These are phyloP conservation scores for Acleris literana DNA, from an alignment of 2,888 invertebrate species.

Conservation along the genomic window DNA sequence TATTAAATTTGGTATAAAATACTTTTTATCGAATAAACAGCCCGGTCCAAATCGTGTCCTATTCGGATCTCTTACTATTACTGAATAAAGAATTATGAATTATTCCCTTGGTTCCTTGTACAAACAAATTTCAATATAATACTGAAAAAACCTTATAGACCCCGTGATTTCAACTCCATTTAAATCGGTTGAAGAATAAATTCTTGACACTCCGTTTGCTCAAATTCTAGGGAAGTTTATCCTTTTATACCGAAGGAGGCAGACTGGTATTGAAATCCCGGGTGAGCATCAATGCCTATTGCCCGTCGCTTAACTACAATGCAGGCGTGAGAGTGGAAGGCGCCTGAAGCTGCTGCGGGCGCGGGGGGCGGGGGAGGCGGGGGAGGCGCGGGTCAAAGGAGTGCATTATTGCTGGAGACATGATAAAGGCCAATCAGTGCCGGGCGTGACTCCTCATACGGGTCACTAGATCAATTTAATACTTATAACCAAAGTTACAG, in stretches of 20 bases:
- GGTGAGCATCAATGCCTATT: conserved; percentile 80
- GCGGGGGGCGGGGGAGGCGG: conserved; percentile 32
- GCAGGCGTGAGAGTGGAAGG: conserved; percentile 19
- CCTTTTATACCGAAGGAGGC: conserved; percentile 73
- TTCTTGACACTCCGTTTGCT: conserved; percentile 53
- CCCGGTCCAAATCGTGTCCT: too few species aligned
- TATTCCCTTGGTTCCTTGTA: too few species aligned
- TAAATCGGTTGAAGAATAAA: conserved; percentile 11
- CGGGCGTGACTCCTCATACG: conserved; percentile 31
- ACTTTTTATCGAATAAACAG: too few species aligned
- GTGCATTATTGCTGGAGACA: conserved; percentile 61
- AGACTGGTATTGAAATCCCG: conserved; percentile 77
- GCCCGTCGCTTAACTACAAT: conserved; percentile 77
- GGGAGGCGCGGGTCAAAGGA: conserved; percentile 58
- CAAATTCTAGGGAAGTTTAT: conserved; percentile 65
- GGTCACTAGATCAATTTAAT: conserved; percentile 24
- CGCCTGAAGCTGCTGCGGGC: conserved; percentile 52
- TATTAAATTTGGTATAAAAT: too few species aligned
- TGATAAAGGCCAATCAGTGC: conserved; percentile 42
- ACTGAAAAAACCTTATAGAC: background rate
- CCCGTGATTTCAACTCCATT: conserved; percentile 8
- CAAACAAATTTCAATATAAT: too few species aligned
- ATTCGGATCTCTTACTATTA: too few species aligned
- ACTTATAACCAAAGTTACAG: background rate
- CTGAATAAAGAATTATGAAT: too few species aligned